Evolutionary conservation across 2,797 vertebrate species (phyloP).

Genomic region (Alca torda): DNA sequence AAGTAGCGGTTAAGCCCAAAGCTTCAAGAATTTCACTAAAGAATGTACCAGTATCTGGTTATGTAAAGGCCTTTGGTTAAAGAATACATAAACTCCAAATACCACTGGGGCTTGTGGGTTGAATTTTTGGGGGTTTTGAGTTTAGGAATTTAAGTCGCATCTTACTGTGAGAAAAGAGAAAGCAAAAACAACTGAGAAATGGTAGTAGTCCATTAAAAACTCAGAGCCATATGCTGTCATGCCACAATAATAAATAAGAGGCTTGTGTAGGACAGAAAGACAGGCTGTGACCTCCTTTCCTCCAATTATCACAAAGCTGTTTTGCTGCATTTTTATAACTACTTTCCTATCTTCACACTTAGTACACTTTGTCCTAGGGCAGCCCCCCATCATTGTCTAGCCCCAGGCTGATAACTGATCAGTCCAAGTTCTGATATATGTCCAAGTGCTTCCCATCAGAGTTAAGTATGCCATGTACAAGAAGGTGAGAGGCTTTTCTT

Average conservation of each 20-base stretch:
- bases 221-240: constrained; percentile 19
- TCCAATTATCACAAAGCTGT: constrained; percentile 26
- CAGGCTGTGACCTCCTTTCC: constrained; percentile 22
- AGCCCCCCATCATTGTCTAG: neutral
- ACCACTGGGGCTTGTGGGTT: constrained; percentile 45
- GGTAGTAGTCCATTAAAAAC: constrained; percentile 38
- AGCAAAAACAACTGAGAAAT: constrained; percentile 49
- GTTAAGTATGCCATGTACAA: neutral
- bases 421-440: neutral
- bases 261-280: neutral
- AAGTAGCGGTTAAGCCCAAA: constrained; percentile 43
- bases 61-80: constrained; percentile 57
- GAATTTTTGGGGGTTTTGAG: constrained; percentile 36
- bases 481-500: neutral
- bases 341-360: neutral
- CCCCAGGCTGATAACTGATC: neutral
- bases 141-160: constrained; percentile 42
- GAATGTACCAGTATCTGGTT: constrained; percentile 58
- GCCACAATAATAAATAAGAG: constrained; percentile 33
- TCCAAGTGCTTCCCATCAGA: neutral
- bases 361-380: neutral
- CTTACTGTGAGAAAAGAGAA: constrained; percentile 62
- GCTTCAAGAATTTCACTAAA: constrained; percentile 58
- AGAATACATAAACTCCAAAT: constrained; percentile 57
- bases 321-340: constrained; percentile 1